Evolutionary conservation across 2,113 vertebrate genomes (phyloP).

Genomic region (Scomber scombrus): DNA sequence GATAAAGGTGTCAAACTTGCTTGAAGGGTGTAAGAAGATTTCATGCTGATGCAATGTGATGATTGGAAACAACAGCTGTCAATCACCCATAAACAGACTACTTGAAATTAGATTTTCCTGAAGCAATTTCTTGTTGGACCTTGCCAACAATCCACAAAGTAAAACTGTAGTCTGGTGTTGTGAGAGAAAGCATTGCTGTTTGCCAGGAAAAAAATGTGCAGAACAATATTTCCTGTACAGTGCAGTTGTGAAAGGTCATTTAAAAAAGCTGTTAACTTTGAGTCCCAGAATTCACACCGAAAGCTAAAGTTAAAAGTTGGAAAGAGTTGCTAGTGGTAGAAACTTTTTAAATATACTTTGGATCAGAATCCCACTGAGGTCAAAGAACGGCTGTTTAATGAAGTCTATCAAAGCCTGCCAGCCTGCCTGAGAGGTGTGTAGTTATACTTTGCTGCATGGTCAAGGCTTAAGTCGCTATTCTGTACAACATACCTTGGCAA

Average conservation of each 20-base stretch:
- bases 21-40: not conserved
- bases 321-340: not conserved
- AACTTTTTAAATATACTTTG: not conserved
- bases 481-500: not conserved
- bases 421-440: not conserved
- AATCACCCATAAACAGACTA: too few species aligned
- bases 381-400: not conserved
- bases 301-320: not conserved
- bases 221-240: not conserved
- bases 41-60: not conserved
- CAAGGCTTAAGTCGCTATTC: not conserved
- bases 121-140: not conserved
- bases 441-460: not conserved
- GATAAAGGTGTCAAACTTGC: too few species aligned
- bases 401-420: not conserved
- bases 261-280: not conserved
- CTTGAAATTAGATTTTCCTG: too few species aligned
- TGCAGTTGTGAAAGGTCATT: constrained; percentile 15
- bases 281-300: not conserved
- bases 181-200: not conserved
- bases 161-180: not conserved
- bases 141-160: constrained; percentile 1
- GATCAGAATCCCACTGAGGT: not conserved
- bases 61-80: too few species aligned
- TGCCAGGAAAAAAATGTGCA: not conserved